Conservation (phyloP, 2,888 invertebrate genomes). For the Cerastoderma edule region DNA sequence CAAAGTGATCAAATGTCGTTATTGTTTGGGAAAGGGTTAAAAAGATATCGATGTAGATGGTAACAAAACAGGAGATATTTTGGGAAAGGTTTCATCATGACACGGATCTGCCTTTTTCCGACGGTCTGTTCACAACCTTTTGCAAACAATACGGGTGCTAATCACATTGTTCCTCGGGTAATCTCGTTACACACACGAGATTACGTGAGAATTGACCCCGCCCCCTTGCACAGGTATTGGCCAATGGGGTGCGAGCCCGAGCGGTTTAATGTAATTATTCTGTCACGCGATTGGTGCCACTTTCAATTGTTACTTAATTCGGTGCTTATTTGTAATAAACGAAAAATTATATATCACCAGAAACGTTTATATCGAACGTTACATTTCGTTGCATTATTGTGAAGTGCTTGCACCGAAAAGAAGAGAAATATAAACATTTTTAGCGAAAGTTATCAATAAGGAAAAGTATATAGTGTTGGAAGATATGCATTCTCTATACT, state of each 20-base stretch:
- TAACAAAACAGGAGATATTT: no score
- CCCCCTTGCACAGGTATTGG: conserved; percentile 30
- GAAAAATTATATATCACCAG: conserved; percentile 13
- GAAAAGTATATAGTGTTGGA: no score
- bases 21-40: no score
- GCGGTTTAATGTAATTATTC: conserved; percentile 10
- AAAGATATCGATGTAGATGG: no score
- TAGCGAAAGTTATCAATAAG: neutral
- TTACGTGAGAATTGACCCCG: conserved; percentile 35
- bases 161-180: conserved; percentile 46
- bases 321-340: conserved; percentile 37
- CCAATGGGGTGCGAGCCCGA: conserved; percentile 19
- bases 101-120: no score
- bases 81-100: no score
- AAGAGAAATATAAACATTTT: neutral
- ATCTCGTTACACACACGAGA: conserved; percentile 40
- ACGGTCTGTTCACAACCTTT: conserved; percentile 46
- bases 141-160: conserved; percentile 52
- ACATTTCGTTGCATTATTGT: neutral
- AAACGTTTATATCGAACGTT: neutral
- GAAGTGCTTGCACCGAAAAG: neutral
- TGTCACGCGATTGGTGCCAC: conserved; percentile 33
- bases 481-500: neutral
- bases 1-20: no score
- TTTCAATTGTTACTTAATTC: conserved; percentile 34